Base-by-base conservation (phyloP, 2,113 vertebrate genomes). In the Genyomyrus donnyi region DNA sequence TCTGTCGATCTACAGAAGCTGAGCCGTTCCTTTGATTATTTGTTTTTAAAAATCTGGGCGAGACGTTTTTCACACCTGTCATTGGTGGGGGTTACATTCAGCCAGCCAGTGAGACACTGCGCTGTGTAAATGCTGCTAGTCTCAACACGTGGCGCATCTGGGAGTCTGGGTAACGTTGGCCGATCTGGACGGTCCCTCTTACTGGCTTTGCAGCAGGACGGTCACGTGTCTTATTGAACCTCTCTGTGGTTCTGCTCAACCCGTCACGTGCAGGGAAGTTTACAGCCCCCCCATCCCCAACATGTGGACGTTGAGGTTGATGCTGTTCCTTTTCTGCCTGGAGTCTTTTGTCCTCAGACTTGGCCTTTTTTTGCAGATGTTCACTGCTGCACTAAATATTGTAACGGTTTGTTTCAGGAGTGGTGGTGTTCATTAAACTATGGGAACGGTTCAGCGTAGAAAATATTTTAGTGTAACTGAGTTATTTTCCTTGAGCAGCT, bases 101-200 rank as follows among this genome's bases (percentile, higher is more conserved):
- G 17, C 15, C 35, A 80, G 74, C 74, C 74, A 39, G 2, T 42
- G 35, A 42, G 15, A 19, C 35, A 42, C 5, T 42, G 15, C 17
- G 13, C 80, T 48, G 45, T 24, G 42, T 48, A 85, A 85, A 48
- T 11, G 19, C 83, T 48, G 45, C 21, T 42, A 4, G 21, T 48
- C 39, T 85, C 45, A n/a, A 94, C 93, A 96, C 94, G 95, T 95
- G 95, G 95, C 95, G 96, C 95, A 96, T 96, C 95, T 96, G 96
- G 95, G 93, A n/a, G 85, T 27, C 13, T 27, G 10, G n/a, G n/a
- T 4, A 31, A 5, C 1, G 8, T 24, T 31, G 9, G 62, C 27
- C n/a, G 5, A 19, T 42, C 35, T 19, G 70, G 70, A 77, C 1
- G 9, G 58, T 66, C 58, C 58, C 9, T 27, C 24, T 27, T 53